phyloP scores from a whole-genome alignment of 2,888 invertebrate species.

The Nomada hirtipes region DNA sequence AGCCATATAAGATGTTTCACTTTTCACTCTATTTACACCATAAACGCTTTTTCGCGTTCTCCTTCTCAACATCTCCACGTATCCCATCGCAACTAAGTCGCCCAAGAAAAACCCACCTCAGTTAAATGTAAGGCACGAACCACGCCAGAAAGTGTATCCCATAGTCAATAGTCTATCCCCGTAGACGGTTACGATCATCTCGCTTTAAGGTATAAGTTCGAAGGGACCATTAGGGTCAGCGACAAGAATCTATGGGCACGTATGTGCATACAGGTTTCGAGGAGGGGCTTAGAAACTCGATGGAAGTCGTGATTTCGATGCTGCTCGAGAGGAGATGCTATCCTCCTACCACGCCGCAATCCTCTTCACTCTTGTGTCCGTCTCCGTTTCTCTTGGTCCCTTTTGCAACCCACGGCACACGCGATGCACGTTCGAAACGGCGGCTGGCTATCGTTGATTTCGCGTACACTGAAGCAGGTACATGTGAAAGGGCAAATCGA shows the following conservation, averaged over 20 bases:
- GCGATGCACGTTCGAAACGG: constrained; percentile 59
- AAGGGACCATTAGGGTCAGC: constrained; percentile 45
- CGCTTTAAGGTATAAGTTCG: constrained; percentile 42
- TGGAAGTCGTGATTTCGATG: constrained; percentile 67
- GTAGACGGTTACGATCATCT: constrained; percentile 14
- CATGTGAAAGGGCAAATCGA: constrained; percentile 39
- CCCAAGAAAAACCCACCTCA: no score
- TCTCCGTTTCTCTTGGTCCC: not conserved
- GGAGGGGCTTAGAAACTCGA: constrained; percentile 62
- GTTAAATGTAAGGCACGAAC: constrained; percentile 3
- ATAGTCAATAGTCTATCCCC: not conserved
- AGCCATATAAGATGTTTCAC: no score
- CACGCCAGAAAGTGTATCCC: not conserved
- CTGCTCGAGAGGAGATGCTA: constrained; percentile 36
- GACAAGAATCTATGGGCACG: constrained; percentile 62
- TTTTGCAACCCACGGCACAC: constrained; percentile 40
- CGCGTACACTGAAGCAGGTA: not conserved
- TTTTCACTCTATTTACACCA: no score
- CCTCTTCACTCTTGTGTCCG: not conserved
- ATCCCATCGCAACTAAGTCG: no score
- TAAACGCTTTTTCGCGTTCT: no score
- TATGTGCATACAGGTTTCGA: constrained; percentile 52
- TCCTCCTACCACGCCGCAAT: not conserved
- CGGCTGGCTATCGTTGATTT: constrained; percentile 23
- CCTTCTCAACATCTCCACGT: no score